Evolutionary conservation across 2,797 vertebrate species (phyloP).

Genomic region (Gallinago stenura): DNA sequence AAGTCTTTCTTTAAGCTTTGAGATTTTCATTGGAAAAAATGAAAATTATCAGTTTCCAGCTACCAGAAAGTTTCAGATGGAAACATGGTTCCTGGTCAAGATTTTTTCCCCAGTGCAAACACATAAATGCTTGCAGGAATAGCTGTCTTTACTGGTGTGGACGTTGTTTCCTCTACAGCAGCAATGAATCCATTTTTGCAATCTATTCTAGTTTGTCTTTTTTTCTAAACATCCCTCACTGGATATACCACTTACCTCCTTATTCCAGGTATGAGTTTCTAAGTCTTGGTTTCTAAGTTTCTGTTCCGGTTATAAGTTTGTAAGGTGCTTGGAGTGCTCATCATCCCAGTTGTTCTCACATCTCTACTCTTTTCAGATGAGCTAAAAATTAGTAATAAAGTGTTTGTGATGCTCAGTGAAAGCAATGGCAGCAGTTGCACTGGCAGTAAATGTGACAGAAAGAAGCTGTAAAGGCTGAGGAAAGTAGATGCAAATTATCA

Average conservation of each 20-base stretch:
- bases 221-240: neutral
- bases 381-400: neutral
- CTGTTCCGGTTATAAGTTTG: neutral
- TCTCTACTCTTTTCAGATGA: neutral
- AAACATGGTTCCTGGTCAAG: neutral
- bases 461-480: neutral
- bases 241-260: neutral
- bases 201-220: neutral
- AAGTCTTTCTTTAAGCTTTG: neutral
- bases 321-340: neutral
- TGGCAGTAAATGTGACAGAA: neutral
- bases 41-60: neutral
- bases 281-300: neutral
- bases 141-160: neutral
- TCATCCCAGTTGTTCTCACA: neutral
- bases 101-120: neutral
- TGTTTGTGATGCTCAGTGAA: neutral
- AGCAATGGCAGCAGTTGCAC: neutral
- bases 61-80: neutral
- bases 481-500: neutral
- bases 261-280: neutral
- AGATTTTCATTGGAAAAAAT: neutral
- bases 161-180: neutral
- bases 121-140: neutral
- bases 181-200: neutral